A percentile compares a stretch with the other conserved stretches of the same genome.
phyloP scores from a whole-genome alignment of 35 echinoderm and acorn worm species.

The Heliocidaris tuberculata region DNA sequence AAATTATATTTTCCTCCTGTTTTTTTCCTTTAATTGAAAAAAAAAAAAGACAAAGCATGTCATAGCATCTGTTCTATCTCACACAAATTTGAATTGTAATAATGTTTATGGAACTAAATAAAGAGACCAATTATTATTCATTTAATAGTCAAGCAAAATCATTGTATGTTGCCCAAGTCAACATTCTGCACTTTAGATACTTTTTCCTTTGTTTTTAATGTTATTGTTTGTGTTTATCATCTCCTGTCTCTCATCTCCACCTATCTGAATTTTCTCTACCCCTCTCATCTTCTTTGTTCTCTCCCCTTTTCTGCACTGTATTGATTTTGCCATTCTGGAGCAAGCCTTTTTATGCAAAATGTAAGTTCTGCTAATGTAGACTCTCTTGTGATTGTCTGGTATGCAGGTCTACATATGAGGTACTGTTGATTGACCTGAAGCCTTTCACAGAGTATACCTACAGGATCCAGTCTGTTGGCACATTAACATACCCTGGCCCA shows the following conservation, averaged over 20 bases:
- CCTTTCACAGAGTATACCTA: conserved; percentile 52
- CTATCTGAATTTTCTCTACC: background rate
- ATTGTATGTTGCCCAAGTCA: background rate
- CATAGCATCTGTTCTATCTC: background rate
- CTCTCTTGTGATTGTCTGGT: background rate
- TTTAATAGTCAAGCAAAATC: background rate
- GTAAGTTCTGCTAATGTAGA: background rate
- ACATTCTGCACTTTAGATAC: background rate
- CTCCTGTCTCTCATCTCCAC: background rate
- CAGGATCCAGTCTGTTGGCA: conserved; percentile 47
- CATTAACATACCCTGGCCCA: background rate
- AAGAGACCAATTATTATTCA: background rate
- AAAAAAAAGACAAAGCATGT: no score
- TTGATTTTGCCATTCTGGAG: background rate
- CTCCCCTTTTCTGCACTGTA: background rate
- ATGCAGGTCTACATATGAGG: conserved; percentile 34
- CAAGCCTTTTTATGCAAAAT: background rate
- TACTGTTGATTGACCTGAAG: conserved; percentile 18
- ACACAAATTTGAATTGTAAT: background rate
- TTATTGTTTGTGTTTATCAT: background rate
- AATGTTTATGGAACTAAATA: background rate
- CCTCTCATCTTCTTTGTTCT: background rate
- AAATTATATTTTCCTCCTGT: no score
- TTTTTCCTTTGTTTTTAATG: background rate
- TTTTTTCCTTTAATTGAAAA: no score